Conservation (phyloP, 1,140 invertebrate genomes). For the Choristoneura fumiferana region DNA sequence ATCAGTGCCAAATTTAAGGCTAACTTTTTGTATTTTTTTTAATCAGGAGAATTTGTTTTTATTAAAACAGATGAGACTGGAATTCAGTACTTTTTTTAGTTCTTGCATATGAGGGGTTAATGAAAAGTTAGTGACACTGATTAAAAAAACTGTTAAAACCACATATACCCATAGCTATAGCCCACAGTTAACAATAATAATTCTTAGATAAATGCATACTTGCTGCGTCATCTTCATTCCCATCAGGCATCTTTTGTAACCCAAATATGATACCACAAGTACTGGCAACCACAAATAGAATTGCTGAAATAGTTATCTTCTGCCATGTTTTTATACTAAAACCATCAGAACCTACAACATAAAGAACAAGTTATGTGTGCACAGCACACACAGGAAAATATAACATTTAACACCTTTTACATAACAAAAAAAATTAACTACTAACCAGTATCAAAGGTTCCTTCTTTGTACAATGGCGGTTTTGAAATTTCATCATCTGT, state of each 20-base stretch:
- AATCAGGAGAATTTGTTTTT: no score
- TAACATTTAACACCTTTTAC: background rate
- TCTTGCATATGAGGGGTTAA: no score
- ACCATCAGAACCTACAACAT: slow-evolving; percentile 38
- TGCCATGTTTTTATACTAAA: slow-evolving; percentile 45
- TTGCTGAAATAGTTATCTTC: slow-evolving; percentile 44
- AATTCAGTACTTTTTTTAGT: no score
- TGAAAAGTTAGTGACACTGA: no score
- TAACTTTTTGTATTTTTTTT: no score
- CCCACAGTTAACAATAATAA: no score
- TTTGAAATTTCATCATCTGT: slow-evolving; percentile 40
- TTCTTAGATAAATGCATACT: no score
- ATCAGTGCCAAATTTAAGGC: no score
- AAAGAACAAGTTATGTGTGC: slow-evolving; percentile 3
- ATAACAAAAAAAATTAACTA: slow-evolving; percentile 1
- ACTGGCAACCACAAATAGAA: slow-evolving; percentile 44
- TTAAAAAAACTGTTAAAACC: no score
- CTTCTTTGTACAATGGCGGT: slow-evolving; percentile 23
- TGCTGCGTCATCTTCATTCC: slow-evolving; percentile 17
- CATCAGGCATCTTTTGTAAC: slow-evolving; percentile 32
- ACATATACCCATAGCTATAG: no score
- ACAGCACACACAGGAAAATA: background rate
- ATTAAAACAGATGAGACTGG: no score
- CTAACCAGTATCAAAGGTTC: slow-evolving; percentile 34
- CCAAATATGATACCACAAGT: slow-evolving; percentile 44